Percentiles rank a stretch among this genome's conserved stretches.
These are phyloP conservation scores for Gavialis gangeticus DNA, from an alignment of 2,113 vertebrate genomes.

Conservation along the genomic window DNA sequence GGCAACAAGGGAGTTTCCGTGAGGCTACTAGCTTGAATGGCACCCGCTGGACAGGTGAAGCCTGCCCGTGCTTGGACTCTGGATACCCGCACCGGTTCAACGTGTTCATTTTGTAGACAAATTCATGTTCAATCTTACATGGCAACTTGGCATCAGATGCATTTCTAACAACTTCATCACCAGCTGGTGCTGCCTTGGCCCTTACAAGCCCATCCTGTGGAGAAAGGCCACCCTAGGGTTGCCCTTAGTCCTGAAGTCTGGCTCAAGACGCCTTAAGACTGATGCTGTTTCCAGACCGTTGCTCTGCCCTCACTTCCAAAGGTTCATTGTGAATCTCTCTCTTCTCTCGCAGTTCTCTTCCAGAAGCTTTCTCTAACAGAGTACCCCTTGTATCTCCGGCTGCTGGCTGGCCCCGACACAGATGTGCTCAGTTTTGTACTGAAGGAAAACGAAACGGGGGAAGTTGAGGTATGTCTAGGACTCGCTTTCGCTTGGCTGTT, in stretches of 20 bases:
- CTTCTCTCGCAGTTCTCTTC: constrained; percentile 84
- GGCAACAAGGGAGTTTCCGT: background rate
- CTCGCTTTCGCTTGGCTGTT: background rate
- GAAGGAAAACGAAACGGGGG: constrained; percentile 94
- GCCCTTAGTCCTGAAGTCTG: background rate
- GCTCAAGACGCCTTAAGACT: background rate
- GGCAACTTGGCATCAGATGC: background rate
- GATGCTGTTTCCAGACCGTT: background rate
- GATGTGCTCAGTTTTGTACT: constrained; percentile 91
- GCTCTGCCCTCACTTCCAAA: background rate
- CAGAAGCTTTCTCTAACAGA: constrained; percentile 92
- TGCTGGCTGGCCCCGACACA: constrained; percentile 90
- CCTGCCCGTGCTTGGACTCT: background rate
- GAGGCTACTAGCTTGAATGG: background rate
- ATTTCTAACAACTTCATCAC: background rate
- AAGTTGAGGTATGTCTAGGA: constrained; percentile 89
- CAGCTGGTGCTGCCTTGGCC: background rate
- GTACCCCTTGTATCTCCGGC: constrained; percentile 88
- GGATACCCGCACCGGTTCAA: background rate
- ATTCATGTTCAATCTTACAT: background rate
- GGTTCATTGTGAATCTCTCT: background rate
- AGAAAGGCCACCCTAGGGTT: background rate
- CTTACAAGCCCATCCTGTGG: background rate
- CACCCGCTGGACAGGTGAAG: background rate
- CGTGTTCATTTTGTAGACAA: background rate